A percentile compares a stretch with the other conserved stretches of the same genome.
Conservation (phyloP, 2,888 invertebrate genomes). For the Ectropis crepuscularia region DNA sequence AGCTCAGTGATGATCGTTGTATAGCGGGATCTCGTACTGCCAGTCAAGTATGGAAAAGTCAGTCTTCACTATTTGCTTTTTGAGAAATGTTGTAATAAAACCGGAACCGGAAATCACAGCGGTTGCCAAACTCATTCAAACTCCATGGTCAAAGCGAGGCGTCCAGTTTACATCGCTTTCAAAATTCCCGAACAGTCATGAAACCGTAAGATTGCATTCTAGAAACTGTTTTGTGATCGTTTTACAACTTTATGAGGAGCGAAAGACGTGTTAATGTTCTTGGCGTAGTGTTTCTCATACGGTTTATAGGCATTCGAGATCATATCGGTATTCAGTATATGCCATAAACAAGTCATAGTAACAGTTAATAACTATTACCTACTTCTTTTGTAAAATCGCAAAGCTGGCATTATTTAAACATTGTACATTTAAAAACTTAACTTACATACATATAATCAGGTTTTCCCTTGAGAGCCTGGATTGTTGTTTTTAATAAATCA, state of each 20-base stretch:
- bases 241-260: constrained; percentile 9
- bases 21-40: too few relatives aligned
- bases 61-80: too few relatives aligned
- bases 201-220: constrained; percentile 2
- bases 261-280: neutral
- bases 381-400: neutral
- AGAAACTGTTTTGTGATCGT: constrained; percentile 15
- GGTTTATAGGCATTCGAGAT: neutral
- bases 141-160: neutral
- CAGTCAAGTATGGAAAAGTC: too few relatives aligned
- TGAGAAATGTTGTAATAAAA: neutral
- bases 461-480: too few relatives aligned
- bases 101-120: neutral
- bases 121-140: neutral
- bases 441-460: too few relatives aligned
- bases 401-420: neutral
- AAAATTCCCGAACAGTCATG: neutral
- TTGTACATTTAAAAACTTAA: too few relatives aligned
- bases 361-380: neutral
- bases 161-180: constrained; percentile 4
- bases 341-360: neutral
- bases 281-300: neutral
- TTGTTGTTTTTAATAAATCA: too few relatives aligned
- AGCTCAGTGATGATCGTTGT: too few relatives aligned
- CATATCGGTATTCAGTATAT: neutral